Evolutionary conservation across 2,888 invertebrate species (phyloP).

Genomic region (Euzophera pinguis): DNA sequence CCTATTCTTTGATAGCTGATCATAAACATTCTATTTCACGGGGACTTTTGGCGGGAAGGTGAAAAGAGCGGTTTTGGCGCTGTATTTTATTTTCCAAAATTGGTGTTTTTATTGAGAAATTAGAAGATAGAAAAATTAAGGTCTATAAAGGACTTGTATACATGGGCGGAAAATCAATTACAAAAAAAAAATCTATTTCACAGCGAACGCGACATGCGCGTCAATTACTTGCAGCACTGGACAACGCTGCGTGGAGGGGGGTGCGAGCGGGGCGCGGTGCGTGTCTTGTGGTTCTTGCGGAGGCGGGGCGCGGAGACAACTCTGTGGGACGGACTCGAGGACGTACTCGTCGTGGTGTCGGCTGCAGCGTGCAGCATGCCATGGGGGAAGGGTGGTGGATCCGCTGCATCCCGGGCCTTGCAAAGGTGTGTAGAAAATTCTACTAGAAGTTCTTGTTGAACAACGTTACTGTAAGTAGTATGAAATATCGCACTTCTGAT

Average conservation of each 20-base stretch:
- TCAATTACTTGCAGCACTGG: conserved; percentile 53
- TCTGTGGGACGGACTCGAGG: conserved; percentile 87
- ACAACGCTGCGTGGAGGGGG: conserved; percentile 66
- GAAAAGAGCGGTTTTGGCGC: too few relatives aligned
- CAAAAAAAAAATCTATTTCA: background rate
- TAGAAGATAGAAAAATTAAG: too few relatives aligned
- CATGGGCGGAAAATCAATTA: too few relatives aligned
- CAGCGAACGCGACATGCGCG: conserved; percentile 70
- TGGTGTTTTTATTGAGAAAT: too few relatives aligned
- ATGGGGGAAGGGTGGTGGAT: conserved; percentile 85
- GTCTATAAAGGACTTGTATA: too few relatives aligned
- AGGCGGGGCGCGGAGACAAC: conserved; percentile 57
- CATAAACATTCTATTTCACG: too few relatives aligned
- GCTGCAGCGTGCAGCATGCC: conserved; percentile 87
- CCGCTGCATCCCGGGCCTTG: conserved; percentile 86
- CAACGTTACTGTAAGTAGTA: too few relatives aligned
- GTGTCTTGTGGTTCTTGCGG: conserved; percentile 62
- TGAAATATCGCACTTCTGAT: too few relatives aligned
- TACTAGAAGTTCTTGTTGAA: too few relatives aligned
- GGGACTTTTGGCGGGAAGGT: too few relatives aligned
- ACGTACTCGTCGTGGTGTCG: conserved; percentile 90
- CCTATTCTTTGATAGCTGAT: too few relatives aligned
- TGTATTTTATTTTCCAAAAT: too few relatives aligned
- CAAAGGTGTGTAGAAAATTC: conserved; percentile 41
- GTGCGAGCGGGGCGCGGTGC: conserved; percentile 62